Base-by-base conservation (phyloP, 2,797 vertebrate genomes). In the Bradypus variegatus region DNA sequence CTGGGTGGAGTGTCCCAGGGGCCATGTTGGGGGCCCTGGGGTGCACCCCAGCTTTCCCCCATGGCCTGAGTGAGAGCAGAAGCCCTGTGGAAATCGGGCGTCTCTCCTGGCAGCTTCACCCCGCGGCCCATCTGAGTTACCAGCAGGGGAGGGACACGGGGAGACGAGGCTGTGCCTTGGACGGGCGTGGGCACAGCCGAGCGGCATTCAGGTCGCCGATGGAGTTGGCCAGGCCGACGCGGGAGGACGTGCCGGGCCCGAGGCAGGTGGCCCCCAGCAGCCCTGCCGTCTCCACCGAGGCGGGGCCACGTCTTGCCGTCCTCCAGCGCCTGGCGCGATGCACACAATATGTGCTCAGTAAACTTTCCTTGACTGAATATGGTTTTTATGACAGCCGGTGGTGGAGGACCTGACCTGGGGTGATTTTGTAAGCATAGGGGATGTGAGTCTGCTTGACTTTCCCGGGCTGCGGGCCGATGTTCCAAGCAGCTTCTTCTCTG, bases 331-430 rank as follows among this genome's bases (percentile, higher is more conserved):
- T 41, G n/a, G 36, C 41, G 5, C 14, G 2, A 10, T 19, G 41
- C n/a, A n/a, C 9, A 0, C 29, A 16, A 21, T 6, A 83, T 14
- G 14, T 29, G 23, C n/a, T 58, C 25, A 0, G 5, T 6, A 5
- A 14, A 16, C 14, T 3, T 60, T 12, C 72, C 31, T 72, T 55
- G 62, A 45, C 62, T 13, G 27, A 82, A 33, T 31, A 19, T 9
- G 13, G 50, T 15, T 55, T 62, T 67, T 31, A 48, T 15, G 64
- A 48, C 70, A 1, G 21, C 41, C 29, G 12, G 41, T 53, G 14
- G 45, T 5, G 27, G 33, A 27, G n/a, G 48, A 4, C 8, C 4
- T 0, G 64, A 19, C 3, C 55, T 2, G 0, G 21, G 69, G 31
- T 11, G 2, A 1, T 14, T 60, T n/a, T 55, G 9, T 2, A 38